Evolutionary conservation across 1,140 invertebrate genomes (phyloP).

Genomic region (Argopecten irradians): DNA sequence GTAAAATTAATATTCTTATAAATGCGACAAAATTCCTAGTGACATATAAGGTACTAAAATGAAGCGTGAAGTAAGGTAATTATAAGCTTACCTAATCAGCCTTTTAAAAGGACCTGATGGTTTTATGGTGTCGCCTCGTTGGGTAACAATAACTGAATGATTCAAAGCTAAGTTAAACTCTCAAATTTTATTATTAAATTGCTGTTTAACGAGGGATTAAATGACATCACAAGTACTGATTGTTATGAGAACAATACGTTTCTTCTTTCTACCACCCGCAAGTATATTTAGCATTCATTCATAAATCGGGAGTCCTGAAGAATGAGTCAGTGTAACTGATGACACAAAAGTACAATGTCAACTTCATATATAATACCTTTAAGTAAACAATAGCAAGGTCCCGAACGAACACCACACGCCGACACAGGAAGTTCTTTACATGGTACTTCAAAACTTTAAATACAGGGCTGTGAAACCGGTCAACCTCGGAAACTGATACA

Average conservation of each 20-base stretch:
- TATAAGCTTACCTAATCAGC: slow-evolving; percentile 1
- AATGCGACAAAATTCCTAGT: not conserved
- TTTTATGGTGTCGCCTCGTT: not conserved
- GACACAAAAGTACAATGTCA: not conserved
- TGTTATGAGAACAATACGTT: slow-evolving; percentile 10
- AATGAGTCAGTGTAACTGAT: not conserved
- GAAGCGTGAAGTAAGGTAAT: not conserved
- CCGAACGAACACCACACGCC: not conserved
- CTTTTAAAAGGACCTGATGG: not conserved
- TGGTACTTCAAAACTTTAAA: not conserved
- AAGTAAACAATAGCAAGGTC: not conserved
- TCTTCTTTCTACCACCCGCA: not conserved
- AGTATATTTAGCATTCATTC: not conserved
- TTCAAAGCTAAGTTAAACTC: not conserved
- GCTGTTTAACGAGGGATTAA: slow-evolving; percentile 13
- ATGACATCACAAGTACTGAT: slow-evolving; percentile 5
- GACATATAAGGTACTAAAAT: not conserved
- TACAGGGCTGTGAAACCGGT: not conserved
- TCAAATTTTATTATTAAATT: slow-evolving; percentile 8
- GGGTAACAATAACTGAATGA: not conserved
- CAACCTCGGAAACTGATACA: not conserved
- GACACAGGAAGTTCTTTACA: not conserved
- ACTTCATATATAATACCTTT: not conserved
- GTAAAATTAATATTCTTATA: not conserved
- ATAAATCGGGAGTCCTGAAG: not conserved